Percentiles rank a stretch among this genome's conserved stretches.
Evolutionary conservation across 2,888 invertebrate species (phyloP).

Genomic region (Piscicola geometra): DNA sequence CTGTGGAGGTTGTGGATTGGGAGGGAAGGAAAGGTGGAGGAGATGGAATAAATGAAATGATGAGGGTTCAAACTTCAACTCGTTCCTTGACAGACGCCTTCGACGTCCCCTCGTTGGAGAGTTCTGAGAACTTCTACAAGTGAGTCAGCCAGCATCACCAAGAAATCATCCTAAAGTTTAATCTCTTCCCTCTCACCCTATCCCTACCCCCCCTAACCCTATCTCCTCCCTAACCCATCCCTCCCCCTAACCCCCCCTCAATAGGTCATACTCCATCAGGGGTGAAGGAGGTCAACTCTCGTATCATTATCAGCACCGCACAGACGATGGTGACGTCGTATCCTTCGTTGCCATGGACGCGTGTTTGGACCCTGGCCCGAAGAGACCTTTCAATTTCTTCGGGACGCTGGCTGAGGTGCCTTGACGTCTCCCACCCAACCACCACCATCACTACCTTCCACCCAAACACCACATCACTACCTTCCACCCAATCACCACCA

Average conservation of each 20-base stretch:
- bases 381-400: slow-evolving; percentile 83
- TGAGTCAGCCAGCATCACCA: slow-evolving; percentile 38
- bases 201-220: no score
- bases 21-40: background rate
- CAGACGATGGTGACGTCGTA: slow-evolving; percentile 63
- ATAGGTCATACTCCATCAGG: slow-evolving; percentile 72
- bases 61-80: background rate
- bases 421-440: background rate
- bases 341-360: slow-evolving; percentile 84
- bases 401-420: slow-evolving; percentile 60
- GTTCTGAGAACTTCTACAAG: slow-evolving; percentile 69
- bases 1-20: background rate
- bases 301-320: slow-evolving; percentile 65
- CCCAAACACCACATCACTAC: no score
- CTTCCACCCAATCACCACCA: background rate
- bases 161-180: no score
- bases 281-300: slow-evolving; percentile 67
- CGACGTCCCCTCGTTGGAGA: slow-evolving; percentile 68
- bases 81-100: slow-evolving; percentile 69
- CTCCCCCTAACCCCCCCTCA: no score
- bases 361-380: slow-evolving; percentile 77
- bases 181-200: no score
- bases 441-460: no score
- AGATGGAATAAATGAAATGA: background rate
- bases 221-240: no score